Percentiles rank a stretch among this genome's conserved stretches.
Conservation (phyloP, 2,888 invertebrate genomes). For the Archips xylosteana region DNA sequence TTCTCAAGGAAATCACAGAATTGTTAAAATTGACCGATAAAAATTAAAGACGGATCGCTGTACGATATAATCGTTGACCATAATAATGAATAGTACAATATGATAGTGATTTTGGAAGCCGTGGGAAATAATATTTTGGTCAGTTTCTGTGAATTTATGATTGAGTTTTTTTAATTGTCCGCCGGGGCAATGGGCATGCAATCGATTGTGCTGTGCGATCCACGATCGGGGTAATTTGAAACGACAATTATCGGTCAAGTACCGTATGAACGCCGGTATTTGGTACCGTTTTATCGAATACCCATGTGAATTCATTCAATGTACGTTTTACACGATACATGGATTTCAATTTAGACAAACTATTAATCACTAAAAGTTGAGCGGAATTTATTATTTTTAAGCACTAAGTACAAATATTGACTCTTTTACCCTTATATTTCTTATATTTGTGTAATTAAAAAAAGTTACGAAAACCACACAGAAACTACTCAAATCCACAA, state of each 20-base stretch:
- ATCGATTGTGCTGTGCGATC: slow-evolving; percentile 59
- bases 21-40: slow-evolving; percentile 16
- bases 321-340: slow-evolving; percentile 28
- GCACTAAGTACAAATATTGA: neutral
- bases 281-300: slow-evolving; percentile 32
- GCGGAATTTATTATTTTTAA: neutral
- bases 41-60: slow-evolving; percentile 26
- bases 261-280: slow-evolving; percentile 38
- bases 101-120: slow-evolving; percentile 53
- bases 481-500: no score
- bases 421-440: no score
- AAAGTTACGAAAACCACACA: no score
- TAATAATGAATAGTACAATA: slow-evolving; percentile 45
- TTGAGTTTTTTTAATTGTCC: slow-evolving; percentile 65
- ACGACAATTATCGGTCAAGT: slow-evolving; percentile 58
- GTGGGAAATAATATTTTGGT: slow-evolving; percentile 71
- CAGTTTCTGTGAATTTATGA: slow-evolving; percentile 56
- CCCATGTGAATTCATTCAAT: slow-evolving; percentile 36
- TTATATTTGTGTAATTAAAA: no score
- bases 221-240: slow-evolving; percentile 59
- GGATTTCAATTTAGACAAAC: slow-evolving; percentile 23
- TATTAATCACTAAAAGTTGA: neutral
- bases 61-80: slow-evolving; percentile 35
- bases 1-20: slow-evolving; percentile 1
- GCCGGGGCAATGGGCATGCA: slow-evolving; percentile 62